A percentile compares a stretch with the other conserved stretches of the same genome.
These are phyloP conservation scores for Goniozus legneri DNA, from an alignment of 1,140 invertebrate species.

Conservation along the genomic window DNA sequence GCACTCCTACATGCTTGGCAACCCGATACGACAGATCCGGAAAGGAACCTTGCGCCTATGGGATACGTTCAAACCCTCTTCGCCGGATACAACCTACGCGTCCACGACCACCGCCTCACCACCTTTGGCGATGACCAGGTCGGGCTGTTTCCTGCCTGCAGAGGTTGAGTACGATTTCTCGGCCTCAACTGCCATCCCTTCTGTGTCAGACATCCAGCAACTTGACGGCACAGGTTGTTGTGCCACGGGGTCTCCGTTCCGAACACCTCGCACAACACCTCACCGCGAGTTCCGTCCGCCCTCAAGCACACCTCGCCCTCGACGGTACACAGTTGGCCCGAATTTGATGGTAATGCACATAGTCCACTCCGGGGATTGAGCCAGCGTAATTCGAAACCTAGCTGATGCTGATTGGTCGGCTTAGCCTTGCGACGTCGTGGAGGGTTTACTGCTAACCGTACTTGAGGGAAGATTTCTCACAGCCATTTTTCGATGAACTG, in stretches of 20 bases:
- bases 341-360: slow-evolving; percentile 5
- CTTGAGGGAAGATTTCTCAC: not conserved
- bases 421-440: not conserved
- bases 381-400: not conserved
- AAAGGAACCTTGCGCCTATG: no score
- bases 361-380: slow-evolving; percentile 1
- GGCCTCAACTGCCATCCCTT: slow-evolving; percentile 1
- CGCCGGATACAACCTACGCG: slow-evolving; percentile 6
- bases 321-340: slow-evolving; percentile 2
- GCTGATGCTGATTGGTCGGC: not conserved
- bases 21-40: not conserved
- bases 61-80: not conserved
- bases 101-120: slow-evolving; percentile 7
- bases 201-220: slow-evolving; percentile 4
- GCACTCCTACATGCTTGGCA: slow-evolving; percentile 3
- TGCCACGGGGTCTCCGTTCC: slow-evolving; percentile 30
- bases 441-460: not conserved
- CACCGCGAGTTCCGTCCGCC: not conserved
- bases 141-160: slow-evolving; percentile 2
- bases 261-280: slow-evolving; percentile 19
- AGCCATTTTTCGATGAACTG: not conserved
- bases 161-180: not conserved
- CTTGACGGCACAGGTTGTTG: slow-evolving; percentile 10
- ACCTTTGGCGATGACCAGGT: not conserved
- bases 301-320: not conserved